Base-by-base conservation (phyloP, 2,888 invertebrate genomes). In the Eristalinus aeneus region DNA sequence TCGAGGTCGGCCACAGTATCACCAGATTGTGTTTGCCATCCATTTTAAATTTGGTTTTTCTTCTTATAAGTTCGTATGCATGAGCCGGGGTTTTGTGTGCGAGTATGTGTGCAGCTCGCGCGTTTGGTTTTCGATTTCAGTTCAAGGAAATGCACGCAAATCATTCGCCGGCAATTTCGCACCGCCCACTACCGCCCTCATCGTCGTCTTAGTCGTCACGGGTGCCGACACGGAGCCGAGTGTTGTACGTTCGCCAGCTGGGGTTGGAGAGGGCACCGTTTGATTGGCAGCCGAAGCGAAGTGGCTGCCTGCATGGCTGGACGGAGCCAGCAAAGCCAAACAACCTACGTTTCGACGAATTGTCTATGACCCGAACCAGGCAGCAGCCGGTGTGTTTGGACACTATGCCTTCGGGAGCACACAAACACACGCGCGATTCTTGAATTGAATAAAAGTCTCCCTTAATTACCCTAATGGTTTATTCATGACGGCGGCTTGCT, bases 391-490 rank as follows among this genome's bases (percentile, higher is more conserved):
- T 58, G 54, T 39, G 8, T 64, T 27, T 46, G 27, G 27, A 60
- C 71, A 27, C 27, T 71, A 31, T 71, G 71, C 58, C 60, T 60
- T 27, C 16, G 27, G 16, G 56, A 71, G 31, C 67, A 61, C 71
- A 85, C n/a, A n/a, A n/a, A n/a, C 61, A 85, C 76, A 72, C 68
- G 73, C 81, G 72, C 68, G 76, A 54, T 61, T 81, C 71, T 76
- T 71, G 65, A 71, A 81, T 75, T 81, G 85, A 85, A 85, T 85
- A 85, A 80, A 85, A 81, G 85, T 81, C 72, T 81, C 81, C 85
- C 85, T 85, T 85, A 85, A 85, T 85, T 85, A 81, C 85, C 76
- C 85, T 85, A 85, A 85, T 85, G 85, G 81, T 85, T 85, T 85
- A 85, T 85, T 85, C 85, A 85, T 81, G 85, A 85, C 81, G 76